These are phyloP conservation scores for Sander vitreus DNA, from an alignment of 2,113 vertebrate genomes.

Conservation along the genomic window DNA sequence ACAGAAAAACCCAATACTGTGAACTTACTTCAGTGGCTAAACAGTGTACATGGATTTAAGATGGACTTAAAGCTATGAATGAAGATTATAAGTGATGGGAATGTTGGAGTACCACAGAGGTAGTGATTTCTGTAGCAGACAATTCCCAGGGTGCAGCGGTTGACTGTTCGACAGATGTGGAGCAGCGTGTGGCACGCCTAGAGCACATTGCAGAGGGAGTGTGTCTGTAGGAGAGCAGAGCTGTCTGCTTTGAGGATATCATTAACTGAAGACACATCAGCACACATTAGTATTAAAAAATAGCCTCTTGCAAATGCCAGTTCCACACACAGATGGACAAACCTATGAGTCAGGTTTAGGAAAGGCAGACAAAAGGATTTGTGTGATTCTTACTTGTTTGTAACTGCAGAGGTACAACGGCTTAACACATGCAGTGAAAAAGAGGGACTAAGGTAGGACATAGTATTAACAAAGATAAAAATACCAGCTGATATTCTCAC, in stretches of 20 bases:
- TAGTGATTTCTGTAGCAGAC: conserved; percentile 15
- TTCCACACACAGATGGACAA: conserved; percentile 12
- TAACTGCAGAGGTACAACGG: not conserved
- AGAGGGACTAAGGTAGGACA: not conserved
- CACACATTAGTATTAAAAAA: conserved; percentile 27
- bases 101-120: not conserved
- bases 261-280: conserved; percentile 48
- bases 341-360: not conserved
- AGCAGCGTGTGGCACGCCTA: conserved; percentile 10
- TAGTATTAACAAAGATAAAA: not conserved
- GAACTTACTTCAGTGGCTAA: not conserved
- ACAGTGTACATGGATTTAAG: not conserved
- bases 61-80: conserved; percentile 14
- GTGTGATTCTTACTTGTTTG: not conserved
- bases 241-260: conserved; percentile 49
- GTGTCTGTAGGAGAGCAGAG: conserved; percentile 32
- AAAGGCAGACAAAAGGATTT: not conserved
- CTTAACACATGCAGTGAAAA: not conserved
- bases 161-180: conserved; percentile 37
- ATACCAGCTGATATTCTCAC: conserved; percentile 73
- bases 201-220: conserved; percentile 38
- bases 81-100: conserved; percentile 5
- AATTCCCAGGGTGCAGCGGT: conserved; percentile 14
- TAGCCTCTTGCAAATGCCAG: conserved; percentile 10
- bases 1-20: not conserved